Base-by-base conservation (phyloP, 2,888 invertebrate genomes). In the Dynastes tityus region DNA sequence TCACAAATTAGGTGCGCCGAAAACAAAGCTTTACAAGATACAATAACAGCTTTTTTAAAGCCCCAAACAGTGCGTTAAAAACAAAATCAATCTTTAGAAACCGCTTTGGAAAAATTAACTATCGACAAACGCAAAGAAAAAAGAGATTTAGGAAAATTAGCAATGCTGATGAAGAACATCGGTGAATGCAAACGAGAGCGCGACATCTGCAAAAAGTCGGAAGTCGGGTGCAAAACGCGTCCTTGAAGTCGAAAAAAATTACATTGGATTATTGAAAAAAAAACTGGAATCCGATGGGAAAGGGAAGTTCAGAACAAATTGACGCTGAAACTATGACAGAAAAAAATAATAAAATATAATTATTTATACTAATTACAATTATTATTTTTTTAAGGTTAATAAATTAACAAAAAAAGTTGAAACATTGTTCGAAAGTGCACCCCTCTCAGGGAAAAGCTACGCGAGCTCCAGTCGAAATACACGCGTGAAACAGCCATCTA, bases 341-440 rank as follows among this genome's bases (percentile, higher is more conserved):
- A 78, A 78, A 55, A 16, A 1, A 22, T 5, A 5, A 8, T 55
- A 53, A 53, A 53, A 2, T 5, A 55, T 22, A n/a, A 16, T 22
- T 6, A 55, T 2, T 0, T 55, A 13, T 5, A 1, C 13, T 53
- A 53, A 53, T n/a, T 11, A 45, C 29, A 64, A 76, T 22, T 5
- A 27, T 77, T 71, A 32, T 55, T 55, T 75, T 80, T 80, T 53
- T 64, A 83, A 32, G 83, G 67, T 78, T 9, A 64, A 79, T 55
- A 82, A 80, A 79, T 32, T 79, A 45, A 81, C 79, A 76, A 58
- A 73, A 9, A 78, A 80, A 45, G 9, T 80, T 11, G 73, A 82
- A 70, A 53, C 75, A n/a, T 45, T 79, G 68, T 80, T 77, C 51
- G 80, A 82, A 22, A 81, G 65, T 82, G 82, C 79, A 76, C 79